Base-by-base conservation (phyloP, 2,888 invertebrate species). In the Macroteleia sp. region DNA sequence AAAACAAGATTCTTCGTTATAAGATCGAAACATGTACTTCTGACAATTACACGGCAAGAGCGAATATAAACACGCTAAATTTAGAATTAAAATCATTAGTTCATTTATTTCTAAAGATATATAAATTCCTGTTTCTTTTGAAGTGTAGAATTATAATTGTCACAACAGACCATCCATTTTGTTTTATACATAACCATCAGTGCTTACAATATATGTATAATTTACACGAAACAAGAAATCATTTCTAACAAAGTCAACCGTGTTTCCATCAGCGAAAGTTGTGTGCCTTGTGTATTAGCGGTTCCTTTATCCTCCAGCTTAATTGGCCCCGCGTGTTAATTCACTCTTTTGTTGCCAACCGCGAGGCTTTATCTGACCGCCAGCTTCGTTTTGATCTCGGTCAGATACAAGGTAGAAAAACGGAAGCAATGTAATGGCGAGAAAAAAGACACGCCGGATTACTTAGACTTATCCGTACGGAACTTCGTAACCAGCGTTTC, bases 271-370 rank as follows among this genome's bases (percentile, higher is more conserved):
- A 32, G 34, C 20, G 12, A 28, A 48, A 19, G 30, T 16, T 36
- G 56, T 67, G 46, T 42, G 48, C 50, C 22, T 48, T 44, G 70
- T 69, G 81, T 82, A 81, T 83, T 77, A 81, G 75, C 80, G 70
- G 67, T 62, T 71, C 76, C 42, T 54, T 50, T 34, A 32, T 50
- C 62, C 54, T 77, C 71, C 73, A 41, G 75, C 81, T 84, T 86
- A 86, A 86, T 86, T 86, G 82, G 83, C 77, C 78, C 83, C 48
- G 82, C 42, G 82, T 81, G 84, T 86, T 86, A 85, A 86, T 85
- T 73, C 82, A 78, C 80, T 75, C 44, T 80, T 73, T 56, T 64
- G 48, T 70, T 78, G 70, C 54, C 14, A 57, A 79, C 83, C 82
- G 42, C 79, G 80, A 78, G 78, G 82, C 84, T 86, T 85, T 83